These are phyloP conservation scores for Drosophila lini DNA, from an alignment of 1,140 invertebrate genomes.

Conservation along the genomic window DNA sequence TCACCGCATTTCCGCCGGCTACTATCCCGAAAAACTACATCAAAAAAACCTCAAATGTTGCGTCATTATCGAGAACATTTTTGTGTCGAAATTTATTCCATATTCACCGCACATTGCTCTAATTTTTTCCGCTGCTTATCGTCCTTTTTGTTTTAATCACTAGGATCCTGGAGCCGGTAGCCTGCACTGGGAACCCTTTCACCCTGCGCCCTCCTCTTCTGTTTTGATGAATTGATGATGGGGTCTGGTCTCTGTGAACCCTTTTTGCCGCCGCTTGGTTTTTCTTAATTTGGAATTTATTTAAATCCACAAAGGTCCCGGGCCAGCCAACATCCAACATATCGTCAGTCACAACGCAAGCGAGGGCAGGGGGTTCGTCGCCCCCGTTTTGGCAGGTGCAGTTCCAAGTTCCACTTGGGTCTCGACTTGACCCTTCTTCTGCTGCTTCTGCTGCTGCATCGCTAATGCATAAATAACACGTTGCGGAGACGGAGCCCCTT, in stretches of 20 bases:
- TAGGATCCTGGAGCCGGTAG: conserved; percentile 13
- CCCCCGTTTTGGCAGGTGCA: conserved; percentile 74
- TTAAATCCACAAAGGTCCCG: conserved; percentile 67
- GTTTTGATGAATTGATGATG: conserved; percentile 84
- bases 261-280: conserved; percentile 52
- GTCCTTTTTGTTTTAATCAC: conserved; percentile 78
- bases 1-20: conserved; percentile 68
- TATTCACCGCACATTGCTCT: conserved; percentile 80
- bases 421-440: conserved; percentile 11
- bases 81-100: conserved; percentile 74
- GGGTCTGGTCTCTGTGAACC: conserved; percentile 57
- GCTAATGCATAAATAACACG: conserved; percentile 79
- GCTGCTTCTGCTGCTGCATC: conserved; percentile 22
- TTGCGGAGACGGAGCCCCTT: conserved; percentile 37
- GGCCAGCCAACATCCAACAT: conserved; percentile 8
- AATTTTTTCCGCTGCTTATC: conserved; percentile 82
- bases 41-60: conserved; percentile 79
- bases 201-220: conserved; percentile 37
- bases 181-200: conserved; percentile 21
- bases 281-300: conserved; percentile 84
- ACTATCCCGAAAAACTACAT: conserved; percentile 27
- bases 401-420: conserved; percentile 13
- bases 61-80: conserved; percentile 73
- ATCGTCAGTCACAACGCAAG: conserved; percentile 30
- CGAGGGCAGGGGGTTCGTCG: conserved; percentile 55